Base-by-base conservation (phyloP, 2,797 vertebrate genomes). In the Apodemus agrarius region DNA sequence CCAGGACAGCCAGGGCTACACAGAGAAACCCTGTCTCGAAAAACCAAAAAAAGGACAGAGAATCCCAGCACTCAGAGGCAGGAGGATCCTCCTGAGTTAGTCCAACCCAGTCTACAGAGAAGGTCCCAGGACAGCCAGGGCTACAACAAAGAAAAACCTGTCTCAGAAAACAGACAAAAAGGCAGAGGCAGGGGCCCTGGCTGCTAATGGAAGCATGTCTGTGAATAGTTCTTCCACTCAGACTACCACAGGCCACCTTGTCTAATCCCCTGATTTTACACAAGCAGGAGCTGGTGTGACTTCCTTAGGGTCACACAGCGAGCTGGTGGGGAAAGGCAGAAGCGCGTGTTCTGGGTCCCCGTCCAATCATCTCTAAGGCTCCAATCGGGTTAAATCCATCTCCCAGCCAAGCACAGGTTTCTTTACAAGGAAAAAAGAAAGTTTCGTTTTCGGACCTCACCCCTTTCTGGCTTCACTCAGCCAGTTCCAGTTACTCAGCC, bases 231-330 rank as follows among this genome's bases (percentile, higher is more conserved):
- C 63, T n/a, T 82, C 79, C 22, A 1, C 29, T 94, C 16, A 78
- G 26, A 74, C 40, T 2, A 2, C 6, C 22, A 26, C 17, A 63
- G 31, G 14, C 31, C 34, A 1, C 88, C 75, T 80, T n/a, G 72
- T 89, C 40, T 67, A 88, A 16, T 19, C 16, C 49, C 67, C 83
- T 6, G 2, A 37, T 57, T 92, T 83, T 89, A 54, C 92, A 85
- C 61, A 92, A 90, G 78, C 90, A 49, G 84, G 94, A 95, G 90
- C 74, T 37, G 4, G 31, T 1, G 1, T 37, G 89, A 90, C 80
- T 89, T 92, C 89, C 76, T 91, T 57, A 61, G 74, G 86, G 49
- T 82, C 90, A 90, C 49, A n/a, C 21, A 90, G 76, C 82, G 54
- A 74, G 69, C 69, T 37, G 49, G 79, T 52, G 43, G 43, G 43